Evolutionary conservation across 2,797 vertebrate species (phyloP), one percentile per base, ranked within the genome.

Genomic region (Gallinago solitaria): DNA sequence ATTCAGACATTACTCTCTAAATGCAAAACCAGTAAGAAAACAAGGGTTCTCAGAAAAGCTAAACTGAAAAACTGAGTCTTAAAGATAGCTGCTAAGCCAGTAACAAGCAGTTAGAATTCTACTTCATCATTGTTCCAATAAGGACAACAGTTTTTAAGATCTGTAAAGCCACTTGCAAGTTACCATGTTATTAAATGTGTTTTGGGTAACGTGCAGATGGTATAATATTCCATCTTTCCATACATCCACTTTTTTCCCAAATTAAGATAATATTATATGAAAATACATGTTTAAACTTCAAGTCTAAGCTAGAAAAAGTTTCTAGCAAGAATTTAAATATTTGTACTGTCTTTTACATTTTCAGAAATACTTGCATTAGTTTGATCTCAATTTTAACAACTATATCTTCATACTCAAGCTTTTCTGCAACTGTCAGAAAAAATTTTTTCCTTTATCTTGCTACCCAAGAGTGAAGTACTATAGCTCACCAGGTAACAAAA

Each of bases 181-280:
- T 69, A 30, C 25, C 12, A 0, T 1, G 0, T 18, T 41, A 2
- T 27, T 56, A 59, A 50, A 41, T 9, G 7, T 16, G 39, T 15
- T 54, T 88, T 35, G 24, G 71, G 41, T 80, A 41, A 39, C 12
- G 17, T 53, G 39, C 28, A 13, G 25, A 5, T 47, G 13, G n/a
- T 68, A 6, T 8, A 57, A 25, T 70, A 14, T 32, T 50, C 3
- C 12, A 18, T 20, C 41, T 83, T 16, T 70, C 43, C 11, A 4
- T 39, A 10, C 33, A 25, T 32, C 37, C 19, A 28, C 2, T 0
- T 63, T 77, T 83, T 70, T 70, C 43, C 32, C 17, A 28, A 81
- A 50, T 84, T 64, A 64, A 30, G 30, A 12, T 57, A 13, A 27
- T 74, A 50, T 33, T 59, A 33, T 53, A 51, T 24, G 30, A 59